Conservation (phyloP, 2,888 invertebrate species). For the Ganaspis brasiliensis region DNA sequence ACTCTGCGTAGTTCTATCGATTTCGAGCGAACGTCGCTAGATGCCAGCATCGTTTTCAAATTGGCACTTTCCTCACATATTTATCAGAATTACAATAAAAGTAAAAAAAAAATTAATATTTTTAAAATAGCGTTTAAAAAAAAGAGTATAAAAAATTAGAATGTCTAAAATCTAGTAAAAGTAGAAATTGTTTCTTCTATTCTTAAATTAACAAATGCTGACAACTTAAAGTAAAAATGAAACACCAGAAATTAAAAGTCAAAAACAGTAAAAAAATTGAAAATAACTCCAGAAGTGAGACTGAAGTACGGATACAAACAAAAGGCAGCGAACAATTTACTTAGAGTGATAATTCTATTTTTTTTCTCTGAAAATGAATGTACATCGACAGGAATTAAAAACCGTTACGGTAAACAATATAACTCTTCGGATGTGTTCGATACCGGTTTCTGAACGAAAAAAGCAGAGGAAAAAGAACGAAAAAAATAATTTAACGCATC, state of each 20-base stretch:
- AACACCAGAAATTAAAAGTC: background rate
- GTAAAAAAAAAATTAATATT: too few relatives aligned
- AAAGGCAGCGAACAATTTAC: too few relatives aligned
- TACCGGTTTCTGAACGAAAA: background rate
- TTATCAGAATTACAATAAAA: background rate
- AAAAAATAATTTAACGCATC: slow-evolving; percentile 35
- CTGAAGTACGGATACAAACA: too few relatives aligned
- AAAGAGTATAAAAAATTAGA: too few relatives aligned
- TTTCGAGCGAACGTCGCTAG: background rate
- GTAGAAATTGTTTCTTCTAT: too few relatives aligned
- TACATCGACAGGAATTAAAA: background rate
- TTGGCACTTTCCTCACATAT: too few relatives aligned
- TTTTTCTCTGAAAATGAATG: background rate
- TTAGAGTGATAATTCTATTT: background rate
- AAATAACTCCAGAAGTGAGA: background rate
- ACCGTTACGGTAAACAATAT: slow-evolving; percentile 21
- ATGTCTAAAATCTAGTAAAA: too few relatives aligned
- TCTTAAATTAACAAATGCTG: too few relatives aligned
- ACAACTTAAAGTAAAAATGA: too few relatives aligned
- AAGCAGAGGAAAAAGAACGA: background rate
- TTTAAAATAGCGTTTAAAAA: too few relatives aligned
- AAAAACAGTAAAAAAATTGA: too few relatives aligned
- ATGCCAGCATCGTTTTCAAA: slow-evolving; percentile 16
- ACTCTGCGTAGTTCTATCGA: background rate
- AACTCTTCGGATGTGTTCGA: slow-evolving; percentile 1